Conservation (phyloP, 2,888 invertebrate species). For the Pristionchus exspectatus region DNA sequence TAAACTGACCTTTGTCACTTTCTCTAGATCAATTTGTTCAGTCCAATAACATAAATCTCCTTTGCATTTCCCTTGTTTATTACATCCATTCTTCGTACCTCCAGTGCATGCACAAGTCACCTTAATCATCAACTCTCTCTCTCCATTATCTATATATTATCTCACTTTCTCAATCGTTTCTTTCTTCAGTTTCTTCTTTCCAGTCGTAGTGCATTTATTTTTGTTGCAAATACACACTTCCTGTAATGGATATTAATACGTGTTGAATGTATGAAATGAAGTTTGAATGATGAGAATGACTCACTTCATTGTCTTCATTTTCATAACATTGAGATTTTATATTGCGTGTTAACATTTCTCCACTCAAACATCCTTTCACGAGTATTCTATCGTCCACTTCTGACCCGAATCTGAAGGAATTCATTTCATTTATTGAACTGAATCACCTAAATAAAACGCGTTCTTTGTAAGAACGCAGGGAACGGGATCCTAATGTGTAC, state of each 20-base stretch:
- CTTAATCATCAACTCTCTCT: neutral
- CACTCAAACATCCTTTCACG: constrained; percentile 77
- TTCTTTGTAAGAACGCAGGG: too few relatives aligned
- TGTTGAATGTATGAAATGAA: neutral
- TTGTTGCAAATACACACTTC: neutral
- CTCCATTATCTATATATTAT: neutral
- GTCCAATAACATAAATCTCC: constrained; percentile 18
- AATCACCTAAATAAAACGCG: neutral
- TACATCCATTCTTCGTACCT: neutral
- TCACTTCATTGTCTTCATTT: constrained; percentile 17
- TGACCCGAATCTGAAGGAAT: constrained; percentile 58
- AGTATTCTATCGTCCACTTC: constrained; percentile 69
- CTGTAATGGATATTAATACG: neutral
- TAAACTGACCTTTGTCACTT: neutral
- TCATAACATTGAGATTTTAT: constrained; percentile 74
- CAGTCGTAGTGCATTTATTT: neutral
- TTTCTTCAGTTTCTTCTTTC: neutral
- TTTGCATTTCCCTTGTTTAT: neutral
- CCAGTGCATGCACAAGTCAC: neutral
- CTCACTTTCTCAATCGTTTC: neutral
- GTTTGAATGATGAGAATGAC: neutral
- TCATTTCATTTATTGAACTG: too few relatives aligned
- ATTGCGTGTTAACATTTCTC: constrained; percentile 70
- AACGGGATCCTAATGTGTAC: too few relatives aligned
- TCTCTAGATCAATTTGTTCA: neutral